Evolutionary conservation across 1,140 invertebrate genomes (phyloP).

Genomic region (Formica exsecta): DNA sequence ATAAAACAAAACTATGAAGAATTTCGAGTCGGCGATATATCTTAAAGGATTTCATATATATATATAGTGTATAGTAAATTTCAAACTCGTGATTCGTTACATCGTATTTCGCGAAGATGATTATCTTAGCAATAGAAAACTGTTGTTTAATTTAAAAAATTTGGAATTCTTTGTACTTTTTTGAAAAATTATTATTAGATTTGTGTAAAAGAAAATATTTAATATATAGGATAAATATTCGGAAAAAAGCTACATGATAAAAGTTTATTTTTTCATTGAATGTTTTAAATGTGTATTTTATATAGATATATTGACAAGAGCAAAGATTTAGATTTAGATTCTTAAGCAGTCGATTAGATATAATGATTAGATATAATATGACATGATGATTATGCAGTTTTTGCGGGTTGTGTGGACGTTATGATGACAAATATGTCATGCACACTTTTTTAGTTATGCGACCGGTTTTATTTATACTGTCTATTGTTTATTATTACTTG

Average conservation of each 20-base stretch:
- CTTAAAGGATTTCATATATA: too few species aligned
- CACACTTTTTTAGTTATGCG: conserved; percentile 10
- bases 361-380: not conserved
- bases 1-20: not conserved
- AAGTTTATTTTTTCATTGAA: not conserved
- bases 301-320: not conserved
- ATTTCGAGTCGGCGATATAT: too few species aligned
- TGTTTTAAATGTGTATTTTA: not conserved
- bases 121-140: too few species aligned
- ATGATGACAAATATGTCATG: not conserved
- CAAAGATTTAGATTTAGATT: not conserved
- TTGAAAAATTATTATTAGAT: not conserved
- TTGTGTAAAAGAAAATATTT: not conserved
- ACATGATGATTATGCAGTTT: not conserved
- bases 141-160: not conserved
- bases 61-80: too few species aligned
- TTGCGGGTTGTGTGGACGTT: not conserved
- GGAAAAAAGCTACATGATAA: not conserved
- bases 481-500: not conserved
- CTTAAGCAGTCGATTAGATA: not conserved
- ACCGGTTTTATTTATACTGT: not conserved
- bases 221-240: not conserved
- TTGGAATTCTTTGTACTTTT: not conserved
- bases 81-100: too few species aligned
- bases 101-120: too few species aligned